Conservation (phyloP, 2,113 vertebrate genomes). For the Castor canadensis region DNA sequence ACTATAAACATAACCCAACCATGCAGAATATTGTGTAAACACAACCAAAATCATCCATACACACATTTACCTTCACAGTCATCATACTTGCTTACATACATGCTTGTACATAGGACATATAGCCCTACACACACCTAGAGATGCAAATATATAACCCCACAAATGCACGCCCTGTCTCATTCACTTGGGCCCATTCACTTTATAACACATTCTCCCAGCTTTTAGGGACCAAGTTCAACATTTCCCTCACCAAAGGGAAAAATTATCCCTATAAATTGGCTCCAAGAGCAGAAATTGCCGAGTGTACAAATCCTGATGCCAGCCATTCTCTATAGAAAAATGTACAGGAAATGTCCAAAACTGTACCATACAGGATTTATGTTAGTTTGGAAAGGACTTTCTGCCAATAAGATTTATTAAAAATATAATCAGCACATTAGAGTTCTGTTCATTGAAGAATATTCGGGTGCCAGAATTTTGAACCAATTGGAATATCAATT, state of each 20-base stretch:
- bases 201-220: not conserved
- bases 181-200: not conserved
- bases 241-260: not conserved
- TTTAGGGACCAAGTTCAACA: not conserved
- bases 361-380: conserved; percentile 50
- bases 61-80: not conserved
- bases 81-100: not conserved
- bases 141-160: not conserved
- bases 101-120: not conserved
- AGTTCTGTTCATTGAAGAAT: conserved; percentile 56
- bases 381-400: conserved; percentile 29
- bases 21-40: not conserved
- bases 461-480: conserved; percentile 54
- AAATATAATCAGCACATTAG: conserved; percentile 37
- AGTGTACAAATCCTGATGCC: not conserved
- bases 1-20: not conserved
- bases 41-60: not conserved
- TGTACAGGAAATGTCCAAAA: conserved; percentile 26
- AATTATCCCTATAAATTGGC: not conserved
- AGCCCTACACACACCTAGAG: not conserved
- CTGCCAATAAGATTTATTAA: conserved; percentile 30
- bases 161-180: not conserved
- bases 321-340: conserved; percentile 12
- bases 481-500: conserved; percentile 50
- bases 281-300: not conserved